Base-by-base conservation (phyloP, 2,888 invertebrate species). In the Rhagium mordax region DNA sequence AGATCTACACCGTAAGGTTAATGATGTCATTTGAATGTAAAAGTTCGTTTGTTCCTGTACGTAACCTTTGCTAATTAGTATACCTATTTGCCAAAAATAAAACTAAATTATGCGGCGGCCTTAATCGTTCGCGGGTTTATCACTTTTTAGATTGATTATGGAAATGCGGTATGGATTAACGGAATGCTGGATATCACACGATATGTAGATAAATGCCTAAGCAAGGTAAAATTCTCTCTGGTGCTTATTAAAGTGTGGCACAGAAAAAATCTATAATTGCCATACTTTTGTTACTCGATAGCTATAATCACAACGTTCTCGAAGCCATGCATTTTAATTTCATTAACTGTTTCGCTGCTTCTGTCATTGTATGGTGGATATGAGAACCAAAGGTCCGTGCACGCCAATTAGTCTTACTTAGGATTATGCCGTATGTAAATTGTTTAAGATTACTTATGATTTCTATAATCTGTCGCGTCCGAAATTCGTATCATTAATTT, bases 311-410 rank as follows among this genome's bases (percentile, higher is more conserved):
- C 13, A 29, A 27, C n/a, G 21, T 10, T 53, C 51, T 49, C 33
- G 27, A 51, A 65, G 33, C 53, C 51, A 20, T 53, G 49, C 24
- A 51, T 49, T 51, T 64, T 51, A 64, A 64, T 75, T 72, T 70
- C 75, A 65, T 71, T 75, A 75, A 74, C 74, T 74, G 70, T 76
- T 76, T 76, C 60, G 49, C 51, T 62, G 61, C 69, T 59, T 75
- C 59, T 74, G 61, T 72, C 62, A 68, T 72, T 51, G 61, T 68
- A 74, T 55, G 72, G 71, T 74, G 70, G 74, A 72, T 65, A 74
- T 76, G 74, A 53, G 41, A 76, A 65, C 68, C 71, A 74, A 27
- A 68, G 53, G 27, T 71, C 67, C 74, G 72, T 72, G 29, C 16
- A 29, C 20, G 8, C 33, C 13, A 65, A 65, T 65, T 65, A 65